Evolutionary conservation across 2,797 vertebrate genomes (phyloP).

Genomic region (Novumbra hubbsi): DNA sequence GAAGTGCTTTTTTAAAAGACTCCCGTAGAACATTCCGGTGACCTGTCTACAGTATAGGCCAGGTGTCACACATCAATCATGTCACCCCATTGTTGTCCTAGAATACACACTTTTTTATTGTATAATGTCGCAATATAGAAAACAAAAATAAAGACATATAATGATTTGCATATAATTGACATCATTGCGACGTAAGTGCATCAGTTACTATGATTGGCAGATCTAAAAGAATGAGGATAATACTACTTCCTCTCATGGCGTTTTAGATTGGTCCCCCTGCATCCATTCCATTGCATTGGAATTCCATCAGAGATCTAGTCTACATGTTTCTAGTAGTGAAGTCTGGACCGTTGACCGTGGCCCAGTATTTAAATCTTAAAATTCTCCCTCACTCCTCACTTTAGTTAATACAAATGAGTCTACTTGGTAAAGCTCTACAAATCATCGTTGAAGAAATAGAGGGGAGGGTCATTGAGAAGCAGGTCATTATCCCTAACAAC

Average conservation of each 20-base stretch:
- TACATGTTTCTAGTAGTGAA: neutral
- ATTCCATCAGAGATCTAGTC: slow-evolving; percentile 4
- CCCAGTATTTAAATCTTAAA: neutral
- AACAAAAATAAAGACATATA: slow-evolving; percentile 10
- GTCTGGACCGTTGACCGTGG: neutral
- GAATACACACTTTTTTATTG: neutral
- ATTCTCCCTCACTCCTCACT: neutral
- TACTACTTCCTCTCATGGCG: neutral
- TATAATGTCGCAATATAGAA: slow-evolving; percentile 2
- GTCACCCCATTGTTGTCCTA: neutral
- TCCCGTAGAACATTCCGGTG: slow-evolving; percentile 1
- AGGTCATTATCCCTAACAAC: neutral
- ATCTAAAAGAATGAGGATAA: neutral
- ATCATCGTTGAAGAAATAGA: neutral
- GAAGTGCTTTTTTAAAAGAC: slow-evolving; percentile 8
- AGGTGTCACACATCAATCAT: neutral
- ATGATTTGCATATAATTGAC: neutral
- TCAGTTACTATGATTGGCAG: slow-evolving; percentile 4
- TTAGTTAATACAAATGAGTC: neutral
- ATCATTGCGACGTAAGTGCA: slow-evolving; percentile 1
- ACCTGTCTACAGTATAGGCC: neutral
- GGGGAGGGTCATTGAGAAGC: no score
- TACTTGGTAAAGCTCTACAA: neutral
- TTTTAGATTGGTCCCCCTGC: slow-evolving; percentile 6
- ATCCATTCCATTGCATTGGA: neutral